Evolutionary conservation across 2,797 vertebrate genomes (phyloP).

Genomic region (Cetoscarus ocellatus): DNA sequence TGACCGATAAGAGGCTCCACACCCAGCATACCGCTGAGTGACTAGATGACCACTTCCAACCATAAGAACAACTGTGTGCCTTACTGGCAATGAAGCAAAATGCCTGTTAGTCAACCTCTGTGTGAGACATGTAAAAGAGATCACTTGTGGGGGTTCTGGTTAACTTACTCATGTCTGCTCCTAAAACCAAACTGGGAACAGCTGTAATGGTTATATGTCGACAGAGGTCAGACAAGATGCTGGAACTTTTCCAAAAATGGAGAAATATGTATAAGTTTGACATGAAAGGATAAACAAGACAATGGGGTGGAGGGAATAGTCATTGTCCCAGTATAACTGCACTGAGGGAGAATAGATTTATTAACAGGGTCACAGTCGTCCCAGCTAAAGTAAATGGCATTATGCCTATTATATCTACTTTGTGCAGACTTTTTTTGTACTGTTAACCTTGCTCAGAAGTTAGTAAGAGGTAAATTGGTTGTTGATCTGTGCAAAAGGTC

Average conservation of each 20-base stretch:
- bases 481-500: no score
- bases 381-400: no score
- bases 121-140: slow-evolving; percentile 11
- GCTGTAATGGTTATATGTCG: slow-evolving; percentile 7
- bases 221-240: neutral
- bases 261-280: neutral
- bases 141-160: neutral
- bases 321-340: no score
- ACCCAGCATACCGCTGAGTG: slow-evolving; percentile 27
- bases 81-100: slow-evolving; percentile 32
- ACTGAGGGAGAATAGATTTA: no score
- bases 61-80: slow-evolving; percentile 4
- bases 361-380: no score
- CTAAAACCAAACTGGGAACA: slow-evolving; percentile 1
- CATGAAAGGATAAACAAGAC: neutral
- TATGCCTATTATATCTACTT: no score
- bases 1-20: slow-evolving; percentile 48
- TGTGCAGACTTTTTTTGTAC: no score
- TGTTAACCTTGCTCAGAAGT: no score
- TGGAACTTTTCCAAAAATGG: neutral
- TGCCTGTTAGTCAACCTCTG: slow-evolving; percentile 14
- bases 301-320: no score
- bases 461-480: no score
- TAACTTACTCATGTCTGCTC: slow-evolving; percentile 5
- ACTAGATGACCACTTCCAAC: slow-evolving; percentile 26